A percentile compares a stretch with the other conserved stretches of the same genome.
Conservation (phyloP, 2,113 vertebrate genomes). For the Oreochromis niloticus region DNA sequence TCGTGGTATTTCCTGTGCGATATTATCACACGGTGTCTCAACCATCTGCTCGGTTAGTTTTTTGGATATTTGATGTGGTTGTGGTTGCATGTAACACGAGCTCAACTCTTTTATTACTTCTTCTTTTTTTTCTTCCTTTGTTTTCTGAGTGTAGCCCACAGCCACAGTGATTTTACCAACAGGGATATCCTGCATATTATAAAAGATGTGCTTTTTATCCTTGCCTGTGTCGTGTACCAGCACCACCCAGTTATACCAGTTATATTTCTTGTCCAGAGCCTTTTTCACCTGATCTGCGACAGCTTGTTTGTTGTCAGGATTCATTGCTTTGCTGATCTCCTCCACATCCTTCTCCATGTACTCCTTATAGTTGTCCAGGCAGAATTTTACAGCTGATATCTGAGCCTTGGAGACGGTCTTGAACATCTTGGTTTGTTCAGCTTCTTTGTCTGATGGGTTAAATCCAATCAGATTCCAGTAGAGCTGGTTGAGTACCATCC, state of each 20-base stretch:
- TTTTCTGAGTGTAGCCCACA: not conserved
- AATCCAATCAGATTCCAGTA: not conserved
- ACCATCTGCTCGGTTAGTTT: too few relatives aligned
- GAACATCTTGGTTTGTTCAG: not conserved
- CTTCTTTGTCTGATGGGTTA: not conserved
- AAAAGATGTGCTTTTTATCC: too few relatives aligned
- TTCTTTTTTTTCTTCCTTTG: too few relatives aligned
- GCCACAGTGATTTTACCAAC: fast-evolving
- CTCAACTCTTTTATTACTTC: too few relatives aligned
- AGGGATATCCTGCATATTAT: fast-evolving
- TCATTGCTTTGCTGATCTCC: not conserved
- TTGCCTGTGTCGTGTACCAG: not conserved
- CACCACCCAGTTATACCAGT: not conserved
- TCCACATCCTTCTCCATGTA: not conserved
- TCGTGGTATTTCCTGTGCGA: too few relatives aligned
- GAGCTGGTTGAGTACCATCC: fast-evolving
- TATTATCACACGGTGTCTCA: too few relatives aligned
- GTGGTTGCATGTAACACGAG: too few relatives aligned
- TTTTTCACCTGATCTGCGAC: not conserved
- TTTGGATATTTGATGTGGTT: too few relatives aligned
- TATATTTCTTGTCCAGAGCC: not conserved
- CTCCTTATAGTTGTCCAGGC: not conserved
- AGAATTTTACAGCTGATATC: not conserved
- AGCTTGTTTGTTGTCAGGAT: not conserved
- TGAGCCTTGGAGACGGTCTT: not conserved